Conservation (phyloP, 2,113 vertebrate genomes). For the Excalfactoria chinensis region DNA sequence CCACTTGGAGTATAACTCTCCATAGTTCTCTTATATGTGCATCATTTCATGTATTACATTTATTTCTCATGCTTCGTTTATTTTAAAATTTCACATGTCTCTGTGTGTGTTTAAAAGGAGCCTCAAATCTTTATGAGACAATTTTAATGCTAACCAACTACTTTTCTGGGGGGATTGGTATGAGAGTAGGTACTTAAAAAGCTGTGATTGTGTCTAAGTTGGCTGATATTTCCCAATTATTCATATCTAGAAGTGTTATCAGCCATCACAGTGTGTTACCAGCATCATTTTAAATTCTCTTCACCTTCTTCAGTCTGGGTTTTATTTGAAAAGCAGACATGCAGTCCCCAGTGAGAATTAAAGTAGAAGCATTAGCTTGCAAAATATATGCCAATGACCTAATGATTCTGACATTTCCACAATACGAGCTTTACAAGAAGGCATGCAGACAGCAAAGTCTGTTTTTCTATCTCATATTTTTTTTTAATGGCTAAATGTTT, state of each 20-base stretch:
- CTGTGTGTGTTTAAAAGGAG: neutral
- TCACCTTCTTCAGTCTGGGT: conserved; percentile 70
- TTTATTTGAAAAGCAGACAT: conserved; percentile 77
- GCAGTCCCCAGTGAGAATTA: conserved; percentile 81
- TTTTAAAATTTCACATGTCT: neutral
- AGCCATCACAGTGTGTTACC: neutral
- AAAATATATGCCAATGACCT: conserved; percentile 84
- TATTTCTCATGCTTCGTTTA: neutral
- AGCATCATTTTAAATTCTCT: conserved; percentile 55
- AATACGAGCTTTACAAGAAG: conserved; percentile 82
- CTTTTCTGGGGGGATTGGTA: neutral
- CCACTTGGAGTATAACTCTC: neutral
- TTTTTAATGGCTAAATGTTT: conserved; percentile 89
- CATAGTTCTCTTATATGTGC: neutral
- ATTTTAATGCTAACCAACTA: conserved; percentile 8
- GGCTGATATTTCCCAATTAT: conserved; percentile 56
- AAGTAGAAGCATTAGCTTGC: conserved; percentile 85
- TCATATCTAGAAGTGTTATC: conserved; percentile 37
- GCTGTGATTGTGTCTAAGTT: neutral
- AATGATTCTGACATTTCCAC: conserved; percentile 88
- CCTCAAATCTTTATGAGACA: conserved; percentile 15
- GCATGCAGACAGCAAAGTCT: conserved; percentile 81
- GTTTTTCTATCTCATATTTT: conserved; percentile 87
- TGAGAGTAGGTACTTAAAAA: neutral
- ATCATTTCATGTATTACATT: neutral